Evolutionary conservation across 2,888 invertebrate genomes (phyloP).

Genomic region (Agrotis ipsilon): DNA sequence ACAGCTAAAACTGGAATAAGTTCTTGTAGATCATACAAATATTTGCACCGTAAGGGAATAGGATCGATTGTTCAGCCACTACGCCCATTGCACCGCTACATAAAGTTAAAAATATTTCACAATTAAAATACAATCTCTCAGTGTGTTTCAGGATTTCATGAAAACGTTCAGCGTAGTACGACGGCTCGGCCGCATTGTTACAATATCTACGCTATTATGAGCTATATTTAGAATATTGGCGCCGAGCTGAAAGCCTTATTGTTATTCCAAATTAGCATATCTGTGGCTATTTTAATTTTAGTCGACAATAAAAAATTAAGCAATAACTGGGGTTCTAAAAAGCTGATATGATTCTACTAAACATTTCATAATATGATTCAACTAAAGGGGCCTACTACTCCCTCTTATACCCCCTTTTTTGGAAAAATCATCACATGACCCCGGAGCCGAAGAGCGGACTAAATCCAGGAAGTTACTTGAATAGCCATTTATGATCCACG

Average conservation of each 20-base stretch:
- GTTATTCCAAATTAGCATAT: slow-evolving; percentile 14
- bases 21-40: not conserved
- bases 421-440: too few relatives aligned
- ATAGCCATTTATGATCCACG: too few relatives aligned
- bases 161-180: slow-evolving; percentile 14
- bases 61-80: too few relatives aligned
- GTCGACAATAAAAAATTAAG: not conserved
- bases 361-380: too few relatives aligned
- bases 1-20: not conserved
- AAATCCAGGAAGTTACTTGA: too few relatives aligned
- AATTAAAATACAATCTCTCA: slow-evolving; percentile 1
- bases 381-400: too few relatives aligned
- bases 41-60: not conserved
- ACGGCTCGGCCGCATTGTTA: slow-evolving; percentile 25
- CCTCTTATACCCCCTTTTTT: too few relatives aligned
- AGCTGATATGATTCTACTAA: too few relatives aligned
- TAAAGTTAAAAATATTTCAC: too few relatives aligned
- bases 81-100: too few relatives aligned
- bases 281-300: slow-evolving; percentile 7
- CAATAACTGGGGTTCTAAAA: too few relatives aligned
- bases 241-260: slow-evolving; percentile 9
- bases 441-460: too few relatives aligned
- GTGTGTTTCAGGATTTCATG: slow-evolving; percentile 36
- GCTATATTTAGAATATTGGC: slow-evolving; percentile 31
- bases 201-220: slow-evolving; percentile 3